Percentiles rank a stretch among this genome's conserved stretches.
These are phyloP conservation scores for Adelges cooleyi DNA, from an alignment of 1,140 invertebrate species.

Conservation along the genomic window DNA sequence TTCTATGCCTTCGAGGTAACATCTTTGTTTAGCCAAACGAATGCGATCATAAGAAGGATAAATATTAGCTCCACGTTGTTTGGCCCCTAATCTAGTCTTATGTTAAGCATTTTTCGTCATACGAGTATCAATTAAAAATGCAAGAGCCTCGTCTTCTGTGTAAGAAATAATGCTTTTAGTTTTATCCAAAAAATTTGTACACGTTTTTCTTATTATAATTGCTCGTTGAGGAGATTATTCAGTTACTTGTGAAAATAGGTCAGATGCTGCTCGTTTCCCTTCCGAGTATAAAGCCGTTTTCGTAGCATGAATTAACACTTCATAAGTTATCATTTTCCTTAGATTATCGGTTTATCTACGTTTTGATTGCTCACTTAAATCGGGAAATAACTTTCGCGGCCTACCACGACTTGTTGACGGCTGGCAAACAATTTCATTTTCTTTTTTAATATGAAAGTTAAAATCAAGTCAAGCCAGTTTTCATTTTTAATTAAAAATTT, in stretches of 20 bases:
- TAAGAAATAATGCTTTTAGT: not conserved
- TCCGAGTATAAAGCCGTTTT: not conserved
- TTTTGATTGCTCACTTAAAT: not conserved
- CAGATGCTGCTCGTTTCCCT: not conserved
- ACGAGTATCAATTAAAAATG: not conserved
- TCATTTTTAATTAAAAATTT: not conserved
- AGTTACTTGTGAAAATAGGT: not conserved
- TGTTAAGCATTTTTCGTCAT: too few species aligned
- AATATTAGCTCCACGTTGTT: not conserved
- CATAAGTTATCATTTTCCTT: not conserved
- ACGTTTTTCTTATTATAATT: not conserved
- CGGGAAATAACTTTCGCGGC: not conserved
- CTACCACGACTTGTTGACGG: not conserved
- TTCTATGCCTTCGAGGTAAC: not conserved
- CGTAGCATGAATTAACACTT: not conserved
- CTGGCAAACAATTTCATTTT: not conserved
- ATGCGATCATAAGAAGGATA: slow-evolving; percentile 19
- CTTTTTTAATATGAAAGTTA: not conserved
- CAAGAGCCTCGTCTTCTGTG: not conserved
- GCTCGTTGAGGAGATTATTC: not conserved
- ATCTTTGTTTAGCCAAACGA: not conserved
- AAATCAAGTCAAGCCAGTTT: not conserved
- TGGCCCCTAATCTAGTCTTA: slow-evolving; percentile 24
- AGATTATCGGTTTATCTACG: not conserved
- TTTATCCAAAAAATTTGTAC: not conserved